Base-by-base conservation (phyloP, 2,888 invertebrate species). In the Chaitophorus viminalis region DNA sequence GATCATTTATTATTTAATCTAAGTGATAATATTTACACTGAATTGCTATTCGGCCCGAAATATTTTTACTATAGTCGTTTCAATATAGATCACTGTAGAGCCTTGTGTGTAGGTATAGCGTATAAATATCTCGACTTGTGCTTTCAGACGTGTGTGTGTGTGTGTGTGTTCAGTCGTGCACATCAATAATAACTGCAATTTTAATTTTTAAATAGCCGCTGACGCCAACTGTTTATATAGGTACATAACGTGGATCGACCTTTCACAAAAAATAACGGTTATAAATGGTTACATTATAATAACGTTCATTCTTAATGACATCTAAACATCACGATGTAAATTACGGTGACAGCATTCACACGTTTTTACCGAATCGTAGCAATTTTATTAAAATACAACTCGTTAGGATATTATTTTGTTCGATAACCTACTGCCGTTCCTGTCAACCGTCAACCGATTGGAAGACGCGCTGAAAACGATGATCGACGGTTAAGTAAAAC, bases 121-220 rank as follows among this genome's bases (percentile, higher is more conserved):
- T 54, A 21, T 21, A 21, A 6, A 9, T n/a, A 65, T n/a, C n/a
- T 65, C n/a, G 39, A 75, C 39, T 18, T 8, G n/a, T n/a, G n/a
- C n/a, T n/a, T 39, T 36, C 3, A 11, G n/a, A 25, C 1, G 3
- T n/a, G n/a, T 76, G 29, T 76, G 54, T 54, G 14, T 68, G 14
- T 17, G 46, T 46, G 31, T 31, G 72, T n/a, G 54, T 52, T 82
- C 82, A 82, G 72, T 82, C 72, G n/a, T 72, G 70, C 82, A 70
- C 70, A 8, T 74, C 82, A 25, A 31, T 70, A 72, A 33, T n/a
- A 31, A 33, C 70, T 52, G 36, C 72, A 52, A 52, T 52, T 72
- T 82, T 18, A 33, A 54, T 74, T 72, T n/a, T 72, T 52, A 31
- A 82, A 52, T 70, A 3, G 0, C 9, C 25, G 11, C 68, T 11